Evolutionary conservation across 2,113 vertebrate genomes (phyloP).

Genomic region (Nerophis lumbriciformis): DNA sequence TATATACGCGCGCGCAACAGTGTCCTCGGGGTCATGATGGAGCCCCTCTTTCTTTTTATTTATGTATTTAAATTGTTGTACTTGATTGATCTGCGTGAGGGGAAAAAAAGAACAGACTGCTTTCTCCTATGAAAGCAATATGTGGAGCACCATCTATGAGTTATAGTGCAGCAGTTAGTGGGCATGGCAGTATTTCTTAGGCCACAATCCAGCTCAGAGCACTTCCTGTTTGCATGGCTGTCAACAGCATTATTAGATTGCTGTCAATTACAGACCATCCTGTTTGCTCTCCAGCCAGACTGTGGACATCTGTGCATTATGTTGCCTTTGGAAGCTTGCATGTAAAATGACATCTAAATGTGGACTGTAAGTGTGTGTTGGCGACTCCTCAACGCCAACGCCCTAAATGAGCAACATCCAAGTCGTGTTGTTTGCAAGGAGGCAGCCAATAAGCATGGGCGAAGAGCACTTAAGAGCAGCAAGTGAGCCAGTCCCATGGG

Average conservation of each 20-base stretch:
- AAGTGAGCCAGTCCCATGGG: conserved; percentile 37
- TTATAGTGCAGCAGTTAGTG: conserved; percentile 37
- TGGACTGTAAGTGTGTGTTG: conserved; percentile 9
- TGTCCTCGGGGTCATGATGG: not conserved
- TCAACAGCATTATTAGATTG: conserved; percentile 63
- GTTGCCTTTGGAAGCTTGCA: conserved; percentile 2
- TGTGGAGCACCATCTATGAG: conserved; percentile 12
- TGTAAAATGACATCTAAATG: not conserved
- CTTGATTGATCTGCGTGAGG: not conserved
- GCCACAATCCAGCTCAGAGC: conserved; percentile 46
- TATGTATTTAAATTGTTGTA: not conserved
- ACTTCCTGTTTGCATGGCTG: conserved; percentile 55
- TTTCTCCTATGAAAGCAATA: conserved; percentile 2
- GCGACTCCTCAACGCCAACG: conserved; percentile 50
- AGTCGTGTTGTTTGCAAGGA: conserved; percentile 28
- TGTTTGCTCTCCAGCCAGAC: conserved; percentile 20
- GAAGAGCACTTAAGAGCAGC: conserved; percentile 42
- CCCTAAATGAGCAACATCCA: conserved; percentile 42
- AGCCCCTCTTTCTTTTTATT: not conserved
- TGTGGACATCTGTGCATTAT: not conserved
- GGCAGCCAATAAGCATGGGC: conserved; percentile 27
- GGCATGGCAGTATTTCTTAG: conserved; percentile 47
- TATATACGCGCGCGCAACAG: not conserved
- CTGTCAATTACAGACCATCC: conserved; percentile 47
- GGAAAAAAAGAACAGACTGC: conserved; percentile 17